Evolutionary conservation across 2,888 invertebrate species (phyloP).

Genomic region (Romanomermis culicivorax): DNA sequence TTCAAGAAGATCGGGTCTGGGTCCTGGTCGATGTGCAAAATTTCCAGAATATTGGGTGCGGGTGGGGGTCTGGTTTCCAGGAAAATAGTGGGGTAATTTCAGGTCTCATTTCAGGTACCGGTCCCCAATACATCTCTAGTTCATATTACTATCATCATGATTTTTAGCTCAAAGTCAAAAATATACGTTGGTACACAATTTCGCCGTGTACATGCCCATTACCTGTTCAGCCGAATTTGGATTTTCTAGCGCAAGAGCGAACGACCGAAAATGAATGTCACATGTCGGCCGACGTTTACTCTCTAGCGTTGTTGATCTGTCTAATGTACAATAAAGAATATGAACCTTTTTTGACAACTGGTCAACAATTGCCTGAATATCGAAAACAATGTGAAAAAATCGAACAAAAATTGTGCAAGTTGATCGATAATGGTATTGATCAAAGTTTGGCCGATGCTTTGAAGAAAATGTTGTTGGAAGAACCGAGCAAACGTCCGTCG

Average conservation of each 20-base stretch:
- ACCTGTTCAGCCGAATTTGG: slow-evolving; percentile 82
- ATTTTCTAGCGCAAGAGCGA: slow-evolving; percentile 80
- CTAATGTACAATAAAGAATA: slow-evolving; percentile 44
- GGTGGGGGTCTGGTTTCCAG: too few species aligned
- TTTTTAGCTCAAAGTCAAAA: too few species aligned
- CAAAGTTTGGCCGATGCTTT: background rate
- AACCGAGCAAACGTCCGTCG: background rate
- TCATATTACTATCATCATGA: too few species aligned
- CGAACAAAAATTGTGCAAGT: background rate
- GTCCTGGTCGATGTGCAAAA: too few species aligned
- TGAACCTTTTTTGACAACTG: background rate
- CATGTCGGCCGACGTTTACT: slow-evolving; percentile 82
- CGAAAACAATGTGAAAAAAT: background rate
- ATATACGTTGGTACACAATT: too few species aligned
- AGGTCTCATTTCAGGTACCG: too few species aligned
- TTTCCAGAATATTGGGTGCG: too few species aligned
- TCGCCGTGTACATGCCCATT: too few species aligned
- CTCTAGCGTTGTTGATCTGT: slow-evolving; percentile 76
- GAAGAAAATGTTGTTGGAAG: background rate
- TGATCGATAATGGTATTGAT: background rate
- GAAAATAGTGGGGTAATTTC: too few species aligned
- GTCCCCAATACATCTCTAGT: too few species aligned
- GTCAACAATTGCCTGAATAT: background rate
- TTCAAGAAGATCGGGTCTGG: too few species aligned
- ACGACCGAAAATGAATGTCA: slow-evolving; percentile 44